A percentile compares a stretch with the other conserved stretches of the same genome.
Evolutionary conservation across 1,140 invertebrate genomes (phyloP).

Genomic region (Aphelinus atriplicis): DNA sequence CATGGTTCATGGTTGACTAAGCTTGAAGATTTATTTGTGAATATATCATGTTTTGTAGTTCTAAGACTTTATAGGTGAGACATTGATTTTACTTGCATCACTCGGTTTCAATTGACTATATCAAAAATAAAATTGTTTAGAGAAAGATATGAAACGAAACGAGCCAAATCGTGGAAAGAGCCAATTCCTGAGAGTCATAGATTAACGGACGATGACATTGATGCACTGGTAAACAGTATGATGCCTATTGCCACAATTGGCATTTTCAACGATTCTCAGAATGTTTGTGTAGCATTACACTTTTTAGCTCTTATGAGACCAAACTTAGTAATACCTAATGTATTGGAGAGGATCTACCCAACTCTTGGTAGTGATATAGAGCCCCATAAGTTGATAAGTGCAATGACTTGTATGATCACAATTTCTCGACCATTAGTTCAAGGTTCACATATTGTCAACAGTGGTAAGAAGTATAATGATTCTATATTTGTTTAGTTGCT

Average conservation of each 20-base stretch:
- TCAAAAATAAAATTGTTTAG: background rate
- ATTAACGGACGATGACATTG: slow-evolving; percentile 84
- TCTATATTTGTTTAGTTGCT: too few species aligned
- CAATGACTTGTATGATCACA: slow-evolving; percentile 78
- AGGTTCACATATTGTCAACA: slow-evolving; percentile 62
- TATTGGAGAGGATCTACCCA: slow-evolving; percentile 82
- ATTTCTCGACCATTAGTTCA: slow-evolving; percentile 76
- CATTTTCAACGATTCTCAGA: slow-evolving; percentile 79
- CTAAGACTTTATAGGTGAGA: slow-evolving; percentile 11
- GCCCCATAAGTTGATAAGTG: slow-evolving; percentile 50
- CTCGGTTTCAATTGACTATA: too few species aligned
- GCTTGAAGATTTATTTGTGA: slow-evolving; percentile 57
- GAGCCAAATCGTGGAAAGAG: slow-evolving; percentile 71
- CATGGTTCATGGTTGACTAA: slow-evolving; percentile 78
- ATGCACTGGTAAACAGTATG: slow-evolving; percentile 81
- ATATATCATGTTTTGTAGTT: background rate
- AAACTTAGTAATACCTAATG: slow-evolving; percentile 81
- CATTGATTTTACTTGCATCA: too few species aligned
- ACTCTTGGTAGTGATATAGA: slow-evolving; percentile 71
- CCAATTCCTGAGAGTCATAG: slow-evolving; percentile 74
- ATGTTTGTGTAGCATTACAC: slow-evolving; percentile 77
- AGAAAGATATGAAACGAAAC: slow-evolving; percentile 65
- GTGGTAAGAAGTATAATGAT: too few species aligned
- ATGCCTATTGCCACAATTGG: slow-evolving; percentile 75
- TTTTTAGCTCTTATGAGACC: slow-evolving; percentile 82